Percentiles rank a stretch among this genome's conserved stretches.
Conservation (phyloP, 35 echinoderm and acorn worm species). For the Lytechinus variegatus region DNA sequence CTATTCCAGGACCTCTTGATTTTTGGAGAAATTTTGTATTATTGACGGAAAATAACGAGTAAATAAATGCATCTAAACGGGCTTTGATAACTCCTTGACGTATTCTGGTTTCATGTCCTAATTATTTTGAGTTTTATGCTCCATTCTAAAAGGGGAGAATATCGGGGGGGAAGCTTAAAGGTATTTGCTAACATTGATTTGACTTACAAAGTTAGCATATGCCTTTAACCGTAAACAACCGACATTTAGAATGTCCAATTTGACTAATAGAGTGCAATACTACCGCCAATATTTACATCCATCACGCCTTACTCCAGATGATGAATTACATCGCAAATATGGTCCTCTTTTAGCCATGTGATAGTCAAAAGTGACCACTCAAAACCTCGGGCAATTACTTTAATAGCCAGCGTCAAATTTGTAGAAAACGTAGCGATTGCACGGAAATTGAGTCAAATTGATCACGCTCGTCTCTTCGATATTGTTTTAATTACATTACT, state of each 20-base stretch:
- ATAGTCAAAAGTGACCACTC: neutral
- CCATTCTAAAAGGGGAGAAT: no score
- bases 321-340: neutral
- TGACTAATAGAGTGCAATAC: neutral
- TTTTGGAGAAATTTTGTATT: no score
- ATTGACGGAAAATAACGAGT: no score
- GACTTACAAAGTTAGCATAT: no score
- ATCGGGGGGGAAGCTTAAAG: neutral
- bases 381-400: neutral
- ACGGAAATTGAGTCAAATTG: neutral
- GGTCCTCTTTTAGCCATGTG: neutral
- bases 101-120: no score
- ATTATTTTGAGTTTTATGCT: no score
- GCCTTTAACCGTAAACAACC: constrained; percentile 5
- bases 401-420: neutral
- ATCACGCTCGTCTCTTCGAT: neutral
- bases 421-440: neutral
- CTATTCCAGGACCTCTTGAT: no score
- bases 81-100: no score
- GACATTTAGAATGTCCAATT: neutral
- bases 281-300: neutral
- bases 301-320: neutral
- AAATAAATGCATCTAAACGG: no score
- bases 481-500: neutral
- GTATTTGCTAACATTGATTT: no score